These are phyloP conservation scores for Drosophila neocordata DNA, from an alignment of 1,140 invertebrate species.

Conservation along the genomic window DNA sequence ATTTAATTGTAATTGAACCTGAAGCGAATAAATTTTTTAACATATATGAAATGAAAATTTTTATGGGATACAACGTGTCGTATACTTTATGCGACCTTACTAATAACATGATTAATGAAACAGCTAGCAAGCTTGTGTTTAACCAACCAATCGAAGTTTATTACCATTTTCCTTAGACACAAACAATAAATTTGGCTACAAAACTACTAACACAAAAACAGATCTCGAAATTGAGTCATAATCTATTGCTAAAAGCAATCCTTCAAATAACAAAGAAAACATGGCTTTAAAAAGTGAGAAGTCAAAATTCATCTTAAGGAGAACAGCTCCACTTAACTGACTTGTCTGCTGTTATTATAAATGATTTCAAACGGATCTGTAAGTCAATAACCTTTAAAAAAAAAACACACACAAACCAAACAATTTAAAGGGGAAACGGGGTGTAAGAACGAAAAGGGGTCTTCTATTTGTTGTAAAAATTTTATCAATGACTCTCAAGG, in stretches of 20 bases:
- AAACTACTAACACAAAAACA: background rate
- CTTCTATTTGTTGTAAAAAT: background rate
- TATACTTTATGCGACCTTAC: background rate
- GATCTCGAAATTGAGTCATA: background rate
- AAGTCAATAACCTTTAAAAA: background rate
- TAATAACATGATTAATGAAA: too few relatives aligned
- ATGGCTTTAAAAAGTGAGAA: background rate
- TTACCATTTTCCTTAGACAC: background rate
- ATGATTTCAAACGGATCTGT: background rate
- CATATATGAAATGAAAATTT: too few relatives aligned
- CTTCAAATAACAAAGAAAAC: too few relatives aligned
- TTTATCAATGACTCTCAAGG: slow-evolving; percentile 7
- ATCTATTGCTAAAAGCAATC: too few relatives aligned
- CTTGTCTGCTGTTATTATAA: background rate
- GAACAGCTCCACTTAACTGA: background rate
- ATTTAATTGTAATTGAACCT: too few relatives aligned
- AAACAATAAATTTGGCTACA: background rate
- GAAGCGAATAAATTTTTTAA: too few relatives aligned
- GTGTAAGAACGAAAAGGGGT: background rate
- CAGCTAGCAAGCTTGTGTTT: background rate
- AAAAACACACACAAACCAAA: background rate
- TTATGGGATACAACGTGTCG: background rate
- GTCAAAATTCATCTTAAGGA: background rate
- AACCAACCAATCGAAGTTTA: background rate
- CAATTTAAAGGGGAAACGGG: background rate